Evolutionary conservation across 2,888 invertebrate species (phyloP).

Genomic region (Euspilapteryx auroguttella): DNA sequence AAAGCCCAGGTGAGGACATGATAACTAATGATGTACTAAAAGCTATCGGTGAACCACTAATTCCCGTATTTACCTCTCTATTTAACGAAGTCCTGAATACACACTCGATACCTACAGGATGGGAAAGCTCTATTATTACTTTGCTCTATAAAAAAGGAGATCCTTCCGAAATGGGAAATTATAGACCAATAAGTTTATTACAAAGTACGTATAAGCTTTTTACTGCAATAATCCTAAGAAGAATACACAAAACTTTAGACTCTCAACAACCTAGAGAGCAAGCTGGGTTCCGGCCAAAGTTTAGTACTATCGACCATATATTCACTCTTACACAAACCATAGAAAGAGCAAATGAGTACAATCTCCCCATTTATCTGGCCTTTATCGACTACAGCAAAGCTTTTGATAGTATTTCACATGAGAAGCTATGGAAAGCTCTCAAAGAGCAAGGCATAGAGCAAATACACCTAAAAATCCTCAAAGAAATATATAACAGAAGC

Average conservation of each 20-base stretch:
- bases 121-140: slow-evolving; percentile 2
- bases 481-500: too few relatives aligned
- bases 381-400: too few relatives aligned
- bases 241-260: slow-evolving; percentile 2
- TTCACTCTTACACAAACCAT: slow-evolving; percentile 1
- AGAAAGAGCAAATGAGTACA: too few relatives aligned
- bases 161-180: slow-evolving; percentile 2
- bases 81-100: background rate
- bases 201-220: slow-evolving; percentile 3
- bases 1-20: background rate
- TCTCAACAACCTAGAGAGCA: slow-evolving; percentile 3
- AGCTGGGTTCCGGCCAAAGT: too few relatives aligned
- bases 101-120: background rate
- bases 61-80: background rate
- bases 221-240: slow-evolving; percentile 1
- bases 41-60: background rate
- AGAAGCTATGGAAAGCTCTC: too few relatives aligned
- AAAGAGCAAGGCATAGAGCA: too few relatives aligned
- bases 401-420: too few relatives aligned
- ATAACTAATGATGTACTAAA: background rate
- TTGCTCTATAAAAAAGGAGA: slow-evolving; percentile 4
- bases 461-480: too few relatives aligned
- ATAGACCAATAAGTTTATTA: slow-evolving; percentile 5
- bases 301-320: slow-evolving; percentile 1
- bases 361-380: too few relatives aligned